A percentile compares a stretch with the other conserved stretches of the same genome.
Conservation (phyloP, 2,888 invertebrate species). For the Dioctria rufipes region DNA sequence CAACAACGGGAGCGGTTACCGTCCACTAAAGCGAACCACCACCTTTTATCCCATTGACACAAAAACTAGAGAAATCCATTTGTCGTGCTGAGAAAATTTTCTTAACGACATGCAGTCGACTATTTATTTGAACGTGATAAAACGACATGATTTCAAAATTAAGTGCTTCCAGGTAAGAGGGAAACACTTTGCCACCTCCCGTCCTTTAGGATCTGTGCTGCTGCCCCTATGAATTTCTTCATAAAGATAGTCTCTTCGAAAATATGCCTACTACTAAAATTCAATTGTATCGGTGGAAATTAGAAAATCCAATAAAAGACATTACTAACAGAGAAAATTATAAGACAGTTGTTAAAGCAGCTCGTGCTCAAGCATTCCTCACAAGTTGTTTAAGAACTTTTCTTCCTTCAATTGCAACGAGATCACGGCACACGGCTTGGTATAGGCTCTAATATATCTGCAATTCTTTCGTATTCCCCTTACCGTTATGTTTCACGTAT, state of each 20-base stretch:
- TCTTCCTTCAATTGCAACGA: conserved; percentile 24
- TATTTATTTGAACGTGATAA: conserved; percentile 39
- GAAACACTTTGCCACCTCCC: too few relatives aligned
- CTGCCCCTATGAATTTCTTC: too few relatives aligned
- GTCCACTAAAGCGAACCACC: too few relatives aligned
- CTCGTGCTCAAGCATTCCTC: conserved; percentile 56
- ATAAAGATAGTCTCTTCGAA: too few relatives aligned
- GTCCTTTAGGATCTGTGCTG: too few relatives aligned
- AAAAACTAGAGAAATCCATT: conserved; percentile 46
- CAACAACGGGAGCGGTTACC: too few relatives aligned
- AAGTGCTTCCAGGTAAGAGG: conserved; percentile 48
- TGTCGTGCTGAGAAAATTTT: conserved; percentile 34
- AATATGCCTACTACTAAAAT: background rate
- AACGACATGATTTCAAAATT: conserved; percentile 45
- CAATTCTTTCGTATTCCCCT: background rate
- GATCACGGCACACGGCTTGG: background rate
- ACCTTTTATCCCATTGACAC: conserved; percentile 24
- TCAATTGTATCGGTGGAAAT: conserved; percentile 52
- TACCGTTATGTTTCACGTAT: background rate
- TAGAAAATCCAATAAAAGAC: conserved; percentile 55
- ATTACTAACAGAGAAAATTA: conserved; percentile 52
- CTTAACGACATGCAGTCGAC: conserved; percentile 11
- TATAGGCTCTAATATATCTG: background rate
- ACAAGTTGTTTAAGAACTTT: conserved; percentile 41
- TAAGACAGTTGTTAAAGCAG: conserved; percentile 52